Base-by-base conservation (phyloP, 2,113 vertebrate species). In the Dascyllus trimaculatus region DNA sequence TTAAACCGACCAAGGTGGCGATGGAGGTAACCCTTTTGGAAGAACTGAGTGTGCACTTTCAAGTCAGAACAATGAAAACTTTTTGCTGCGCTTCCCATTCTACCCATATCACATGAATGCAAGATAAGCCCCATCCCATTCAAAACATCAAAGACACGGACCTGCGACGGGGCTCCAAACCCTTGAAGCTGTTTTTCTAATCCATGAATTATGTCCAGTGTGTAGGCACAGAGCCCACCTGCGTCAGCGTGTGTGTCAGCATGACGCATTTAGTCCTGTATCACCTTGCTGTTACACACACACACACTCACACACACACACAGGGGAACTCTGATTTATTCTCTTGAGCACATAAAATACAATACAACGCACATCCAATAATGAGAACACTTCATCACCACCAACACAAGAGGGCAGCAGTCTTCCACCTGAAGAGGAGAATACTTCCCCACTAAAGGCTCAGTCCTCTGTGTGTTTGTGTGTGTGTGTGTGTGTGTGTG, bases 371-470 rank as follows among this genome's bases (percentile, higher is more conserved):
- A 63, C 35, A 15, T 26, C 26, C 5, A 17, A 22, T 62, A 52
- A 49, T 0, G n/a, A 40, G 8, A 15, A 43, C 68, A 57, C 11
- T 71, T 61, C 53, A 24, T 58, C 24, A 9, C 4, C n/a, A 60
- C 38, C 4, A 63, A 63, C 89, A 89, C 83, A 21, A 86, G 89
- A 49, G 81, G 87, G 89, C 88, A 77, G 84, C 76, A 88, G 64
- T 14, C 17, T 54, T 53, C 48, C 17, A 61, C 8, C 25, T 1
- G 21, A 65, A 22, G 45, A 64, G 54, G 15, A 7, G 11, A 9
- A 14, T 4, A 46, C 19, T 6, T 49, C 11, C 15, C 43, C 10
- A 35, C 53, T 38, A 48, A 38, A 48, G 51, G 38, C 24, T n/a
- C 14, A 15, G 57, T 52, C 43, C 10, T 57, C 15, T 26, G 49